phyloP scores from a whole-genome alignment of 2,113 vertebrate species.

The Sorex araneus region DNA sequence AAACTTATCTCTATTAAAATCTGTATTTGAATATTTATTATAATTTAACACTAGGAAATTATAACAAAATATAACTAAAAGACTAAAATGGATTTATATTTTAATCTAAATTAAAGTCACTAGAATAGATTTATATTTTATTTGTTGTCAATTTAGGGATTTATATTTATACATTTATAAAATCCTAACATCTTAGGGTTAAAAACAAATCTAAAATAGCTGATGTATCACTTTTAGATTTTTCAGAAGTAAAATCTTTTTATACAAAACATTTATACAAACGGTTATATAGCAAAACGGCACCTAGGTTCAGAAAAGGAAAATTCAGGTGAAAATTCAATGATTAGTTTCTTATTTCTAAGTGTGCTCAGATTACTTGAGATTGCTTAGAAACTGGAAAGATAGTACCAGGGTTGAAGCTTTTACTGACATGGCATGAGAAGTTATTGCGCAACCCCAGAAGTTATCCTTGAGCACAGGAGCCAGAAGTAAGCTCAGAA shows the following conservation, averaged over 20 bases:
- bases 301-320: background rate
- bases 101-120: background rate
- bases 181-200: background rate
- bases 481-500: too few species aligned
- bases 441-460: too few species aligned
- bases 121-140: constrained; percentile 1
- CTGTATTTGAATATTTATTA: constrained; percentile 17
- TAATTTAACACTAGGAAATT: background rate
- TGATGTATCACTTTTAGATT: constrained; percentile 7
- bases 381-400: background rate
- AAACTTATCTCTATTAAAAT: background rate
- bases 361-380: background rate
- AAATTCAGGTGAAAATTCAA: constrained; percentile 6
- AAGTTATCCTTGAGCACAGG: too few species aligned
- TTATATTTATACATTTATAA: constrained; percentile 38
- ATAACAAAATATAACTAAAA: background rate
- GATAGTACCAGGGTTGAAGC: too few species aligned
- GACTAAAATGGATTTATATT: constrained; percentile 2
- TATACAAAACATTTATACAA: background rate
- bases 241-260: background rate
- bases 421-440: too few species aligned
- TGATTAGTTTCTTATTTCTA: background rate
- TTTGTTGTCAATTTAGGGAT: background rate
- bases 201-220: background rate
- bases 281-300: background rate